A percentile compares a stretch with the other conserved stretches of the same genome.
Evolutionary conservation across 2,113 vertebrate genomes (phyloP).

Genomic region (Chionomys nivalis): DNA sequence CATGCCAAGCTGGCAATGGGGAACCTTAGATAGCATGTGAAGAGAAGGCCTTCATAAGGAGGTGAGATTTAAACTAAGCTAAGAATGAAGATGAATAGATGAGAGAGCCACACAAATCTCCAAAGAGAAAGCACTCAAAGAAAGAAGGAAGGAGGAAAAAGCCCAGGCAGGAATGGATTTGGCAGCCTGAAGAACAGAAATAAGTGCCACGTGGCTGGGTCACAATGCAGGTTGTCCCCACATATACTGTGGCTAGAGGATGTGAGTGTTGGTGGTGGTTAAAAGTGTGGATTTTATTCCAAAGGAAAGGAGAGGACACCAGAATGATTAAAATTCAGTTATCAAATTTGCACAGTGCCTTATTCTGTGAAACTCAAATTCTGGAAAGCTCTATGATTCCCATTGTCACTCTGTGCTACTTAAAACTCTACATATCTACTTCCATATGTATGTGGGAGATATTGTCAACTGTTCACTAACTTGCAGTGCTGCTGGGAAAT

Average conservation of each 20-base stretch:
- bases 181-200: neutral
- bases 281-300: neutral
- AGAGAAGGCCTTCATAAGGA: neutral
- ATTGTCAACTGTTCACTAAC: neutral
- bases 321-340: neutral
- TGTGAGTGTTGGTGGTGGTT: neutral
- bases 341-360: neutral
- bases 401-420: neutral
- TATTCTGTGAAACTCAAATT: constrained; percentile 12
- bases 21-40: neutral
- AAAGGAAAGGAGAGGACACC: neutral
- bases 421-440: neutral
- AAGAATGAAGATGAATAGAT: neutral
- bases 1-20: neutral
- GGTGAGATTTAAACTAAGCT: constrained; percentile 19
- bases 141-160: neutral
- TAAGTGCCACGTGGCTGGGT: neutral
- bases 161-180: neutral
- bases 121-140: neutral
- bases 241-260: neutral
- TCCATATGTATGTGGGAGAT: neutral
- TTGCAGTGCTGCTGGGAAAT: neutral
- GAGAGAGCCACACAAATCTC: neutral
- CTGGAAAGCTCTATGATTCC: neutral
- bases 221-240: neutral